Conservation (phyloP, 1,140 invertebrate genomes). For the Macrotrachela quadricornifera region DNA sequence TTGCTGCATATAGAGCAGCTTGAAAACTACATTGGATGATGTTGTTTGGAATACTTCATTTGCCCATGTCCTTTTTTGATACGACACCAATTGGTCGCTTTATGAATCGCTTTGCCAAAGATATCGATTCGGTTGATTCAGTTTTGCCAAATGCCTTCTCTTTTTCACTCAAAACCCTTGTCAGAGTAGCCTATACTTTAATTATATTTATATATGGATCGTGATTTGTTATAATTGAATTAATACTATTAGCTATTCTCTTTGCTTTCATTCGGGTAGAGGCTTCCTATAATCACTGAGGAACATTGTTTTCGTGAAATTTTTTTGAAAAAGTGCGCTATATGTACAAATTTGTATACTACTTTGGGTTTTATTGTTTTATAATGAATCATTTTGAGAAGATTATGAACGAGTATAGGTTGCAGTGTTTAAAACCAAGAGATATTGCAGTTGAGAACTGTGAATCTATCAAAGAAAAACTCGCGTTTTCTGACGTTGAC, state of each 20-base stretch:
- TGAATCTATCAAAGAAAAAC: too few relatives aligned
- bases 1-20: too few relatives aligned
- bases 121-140: constrained; percentile 33
- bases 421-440: too few relatives aligned
- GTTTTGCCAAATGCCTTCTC: constrained; percentile 20
- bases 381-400: too few relatives aligned
- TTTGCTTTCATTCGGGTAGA: constrained; percentile 5
- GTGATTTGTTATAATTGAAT: constrained; percentile 9
- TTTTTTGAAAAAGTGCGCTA: too few relatives aligned
- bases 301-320: constrained; percentile 9
- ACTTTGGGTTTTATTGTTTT: too few relatives aligned
- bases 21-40: too few relatives aligned
- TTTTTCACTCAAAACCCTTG: too few relatives aligned
- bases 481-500: too few relatives aligned
- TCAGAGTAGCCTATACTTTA: too few relatives aligned
- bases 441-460: too few relatives aligned
- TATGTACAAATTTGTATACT: constrained; percentile 62
- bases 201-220: background rate
- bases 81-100: constrained; percentile 52
- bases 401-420: too few relatives aligned
- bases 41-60: constrained; percentile 38
- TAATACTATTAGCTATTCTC: constrained; percentile 4
- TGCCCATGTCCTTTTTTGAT: constrained; percentile 46
- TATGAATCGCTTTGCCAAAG: constrained; percentile 43
- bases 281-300: background rate